phyloP scores from a whole-genome alignment of 2,888 invertebrate species.

The Blera fallax region DNA sequence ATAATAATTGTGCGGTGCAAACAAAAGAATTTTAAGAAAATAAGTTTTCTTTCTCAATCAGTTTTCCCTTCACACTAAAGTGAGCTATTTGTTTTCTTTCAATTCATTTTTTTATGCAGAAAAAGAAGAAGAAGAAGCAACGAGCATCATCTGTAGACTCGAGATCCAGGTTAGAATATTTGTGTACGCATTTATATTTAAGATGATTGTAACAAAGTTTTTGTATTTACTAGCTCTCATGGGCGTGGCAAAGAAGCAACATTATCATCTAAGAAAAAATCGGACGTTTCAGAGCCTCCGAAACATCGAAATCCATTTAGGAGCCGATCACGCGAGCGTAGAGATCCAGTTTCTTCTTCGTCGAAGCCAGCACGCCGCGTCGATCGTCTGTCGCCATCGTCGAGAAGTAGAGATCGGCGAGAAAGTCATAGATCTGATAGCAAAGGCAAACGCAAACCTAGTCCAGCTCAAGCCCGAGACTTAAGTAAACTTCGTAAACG shows the following conservation, averaged over 20 bases:
- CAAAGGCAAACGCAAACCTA: conserved; percentile 41
- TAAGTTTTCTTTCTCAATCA: conserved; percentile 31
- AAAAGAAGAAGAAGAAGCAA: conserved; percentile 84
- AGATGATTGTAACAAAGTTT: background rate
- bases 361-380: conserved; percentile 67
- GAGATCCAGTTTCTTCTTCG: conserved; percentile 61
- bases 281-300: conserved; percentile 32
- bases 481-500: conserved; percentile 46
- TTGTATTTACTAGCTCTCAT: conserved; percentile 75
- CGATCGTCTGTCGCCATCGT: conserved; percentile 73
- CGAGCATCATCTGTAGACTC: conserved; percentile 83
- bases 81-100: conserved; percentile 73
- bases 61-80: conserved; percentile 11
- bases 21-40: conserved; percentile 59
- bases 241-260: conserved; percentile 52
- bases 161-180: conserved; percentile 84
- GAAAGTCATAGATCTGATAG: conserved; percentile 12
- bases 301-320: conserved; percentile 76
- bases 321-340: conserved; percentile 77
- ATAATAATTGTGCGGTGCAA: conserved; percentile 62
- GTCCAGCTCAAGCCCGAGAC: conserved; percentile 38
- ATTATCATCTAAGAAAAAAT: conserved; percentile 63
- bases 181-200: background rate
- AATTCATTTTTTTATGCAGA: conserved; percentile 58
- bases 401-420: conserved; percentile 53